Percentiles rank a stretch among this genome's conserved stretches.
Conservation (phyloP, 1,140 invertebrate species). For the Macrosteles quadrilineatus region DNA sequence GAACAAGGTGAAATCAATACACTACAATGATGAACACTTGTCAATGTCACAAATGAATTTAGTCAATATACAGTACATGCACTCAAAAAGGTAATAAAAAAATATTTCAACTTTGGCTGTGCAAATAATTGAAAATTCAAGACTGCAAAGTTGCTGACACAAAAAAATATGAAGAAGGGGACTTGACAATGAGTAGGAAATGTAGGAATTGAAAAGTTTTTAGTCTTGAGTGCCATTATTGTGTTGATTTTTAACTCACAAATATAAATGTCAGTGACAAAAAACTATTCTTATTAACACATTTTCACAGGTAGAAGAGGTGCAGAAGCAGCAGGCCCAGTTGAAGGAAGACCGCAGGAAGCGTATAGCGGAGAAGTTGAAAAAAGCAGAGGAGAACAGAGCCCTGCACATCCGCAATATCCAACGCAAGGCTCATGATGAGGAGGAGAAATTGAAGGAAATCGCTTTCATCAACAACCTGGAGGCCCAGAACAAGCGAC, state of each 20-base stretch:
- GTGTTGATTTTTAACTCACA: no score
- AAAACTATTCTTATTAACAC: no score
- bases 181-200: no score
- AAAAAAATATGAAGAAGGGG: no score
- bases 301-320: slow-evolving; percentile 73
- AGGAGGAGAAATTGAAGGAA: slow-evolving; percentile 95
- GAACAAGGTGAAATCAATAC: slow-evolving; percentile 62
- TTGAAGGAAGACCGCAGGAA: slow-evolving; percentile 80
- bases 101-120: no score
- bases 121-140: no score
- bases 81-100: no score
- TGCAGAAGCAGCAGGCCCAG: slow-evolving; percentile 84
- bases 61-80: no score
- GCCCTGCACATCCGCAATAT: slow-evolving; percentile 78
- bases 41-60: not conserved
- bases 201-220: no score
- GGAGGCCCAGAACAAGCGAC: slow-evolving; percentile 91
- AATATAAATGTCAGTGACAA: no score
- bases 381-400: slow-evolving; percentile 89
- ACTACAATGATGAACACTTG: not conserved
- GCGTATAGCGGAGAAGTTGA: slow-evolving; percentile 83
- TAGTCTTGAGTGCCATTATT: no score
- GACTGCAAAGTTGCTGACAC: no score
- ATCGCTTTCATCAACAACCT: slow-evolving; percentile 97
- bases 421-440: slow-evolving; percentile 93